Evolutionary conservation across 2,888 invertebrate species (phyloP), one percentile per base, ranked within the genome.

Genomic region (Lepidocyrtinus sp.): DNA sequence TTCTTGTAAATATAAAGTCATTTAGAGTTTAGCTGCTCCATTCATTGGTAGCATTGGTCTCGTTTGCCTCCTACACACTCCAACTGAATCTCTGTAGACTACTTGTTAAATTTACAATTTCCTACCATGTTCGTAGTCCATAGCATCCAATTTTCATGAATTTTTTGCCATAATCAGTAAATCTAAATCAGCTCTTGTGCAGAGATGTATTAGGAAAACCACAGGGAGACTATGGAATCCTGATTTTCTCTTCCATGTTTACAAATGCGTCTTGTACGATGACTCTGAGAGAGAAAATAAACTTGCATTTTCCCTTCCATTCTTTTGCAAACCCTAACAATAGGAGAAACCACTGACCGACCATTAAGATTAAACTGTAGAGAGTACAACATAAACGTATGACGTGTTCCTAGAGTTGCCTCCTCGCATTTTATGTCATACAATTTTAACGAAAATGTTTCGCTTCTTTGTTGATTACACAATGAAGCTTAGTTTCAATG

Each of bases 301-400:
- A 55, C 74, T 36, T 36, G 36, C 5, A 36, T 36, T 36, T 36
- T 12, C 36, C 12, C 12, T 36, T 46, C 50, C 22, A 1, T 26
- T 24, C 61, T 64, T 24, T n/a, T n/a, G n/a, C n/a, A n/a, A n/a
- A n/a, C n/a, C n/a, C n/a, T n/a, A n/a, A n/a, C n/a, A n/a, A n/a
- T n/a, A n/a, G 61, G 65, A 67, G 67, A 77, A 77, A 77, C 77
- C 77, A 72, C 77, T 77, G 77, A 77, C 77, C 77, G 46, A 77
- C 77, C 77, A 72, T 77, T 77, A 77, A 77, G 77, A 76, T 71
- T 65, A 76, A n/a, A 24, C 46, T 36, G 36, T 5, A 36, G 36
- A 9, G 36, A 36, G 36, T 36, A 5, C 12, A 36, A 71, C 19
- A 46, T 61, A 45, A 25, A 61, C 61, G 27, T 61, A n/a, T 24